phyloP scores from a whole-genome alignment of 2,797 vertebrate species.

The Anabas testudineus region DNA sequence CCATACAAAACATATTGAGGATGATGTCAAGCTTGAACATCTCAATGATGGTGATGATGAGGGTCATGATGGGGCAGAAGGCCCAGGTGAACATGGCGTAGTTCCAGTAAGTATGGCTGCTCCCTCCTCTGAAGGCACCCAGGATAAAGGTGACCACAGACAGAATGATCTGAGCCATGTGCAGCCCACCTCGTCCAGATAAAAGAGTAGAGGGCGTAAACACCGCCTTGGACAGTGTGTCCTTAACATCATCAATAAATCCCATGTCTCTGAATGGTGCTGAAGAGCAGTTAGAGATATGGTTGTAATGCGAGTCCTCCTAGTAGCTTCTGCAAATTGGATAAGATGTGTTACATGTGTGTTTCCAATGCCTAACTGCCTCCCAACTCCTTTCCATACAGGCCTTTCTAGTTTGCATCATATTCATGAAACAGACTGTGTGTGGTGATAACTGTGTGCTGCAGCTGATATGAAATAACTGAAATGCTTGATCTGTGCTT shows the following conservation, averaged over 20 bases:
- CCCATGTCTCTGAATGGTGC: conserved; percentile 51
- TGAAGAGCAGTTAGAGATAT: background rate
- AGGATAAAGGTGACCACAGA: conserved; percentile 69
- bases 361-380: background rate
- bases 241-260: conserved; percentile 49
- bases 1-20: conserved; percentile 65
- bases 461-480: conserved; percentile 8
- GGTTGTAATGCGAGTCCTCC: background rate
- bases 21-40: conserved; percentile 74
- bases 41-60: conserved; percentile 86
- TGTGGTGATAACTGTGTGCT: conserved; percentile 16
- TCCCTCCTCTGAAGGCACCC: conserved; percentile 58
- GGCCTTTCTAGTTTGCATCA: conserved; percentile 61
- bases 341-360: conserved; percentile 4
- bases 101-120: conserved; percentile 72
- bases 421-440: conserved; percentile 2
- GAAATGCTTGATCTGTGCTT: background rate
- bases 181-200: conserved; percentile 61
- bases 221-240: conserved; percentile 52
- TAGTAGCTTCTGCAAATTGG: conserved; percentile 1
- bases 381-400: conserved; percentile 1
- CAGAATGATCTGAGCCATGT: conserved; percentile 71
- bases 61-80: conserved; percentile 83
- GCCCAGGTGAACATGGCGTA: conserved; percentile 90
- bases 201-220: conserved; percentile 64